phyloP scores from a whole-genome alignment of 2,113 vertebrate species.

The Egretta garzetta region DNA sequence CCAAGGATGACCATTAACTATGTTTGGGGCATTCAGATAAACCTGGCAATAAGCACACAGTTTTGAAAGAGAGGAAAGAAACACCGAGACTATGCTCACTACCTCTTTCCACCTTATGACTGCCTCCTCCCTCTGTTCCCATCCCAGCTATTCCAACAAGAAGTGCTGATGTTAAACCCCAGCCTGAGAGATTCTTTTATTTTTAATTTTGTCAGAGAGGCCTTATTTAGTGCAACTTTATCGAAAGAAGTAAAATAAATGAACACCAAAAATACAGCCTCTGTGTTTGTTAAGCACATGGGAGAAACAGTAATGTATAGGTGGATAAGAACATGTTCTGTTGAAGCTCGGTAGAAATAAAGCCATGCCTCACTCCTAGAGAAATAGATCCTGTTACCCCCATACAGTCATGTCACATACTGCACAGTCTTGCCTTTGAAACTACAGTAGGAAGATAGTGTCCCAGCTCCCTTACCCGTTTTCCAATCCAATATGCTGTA shows the following conservation, averaged over 20 bases:
- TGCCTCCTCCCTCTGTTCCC: not conserved
- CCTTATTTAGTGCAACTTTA: not conserved
- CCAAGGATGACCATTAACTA: not conserved
- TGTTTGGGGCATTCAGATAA: not conserved
- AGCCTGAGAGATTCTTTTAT: not conserved
- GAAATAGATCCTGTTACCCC: not conserved
- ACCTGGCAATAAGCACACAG: not conserved
- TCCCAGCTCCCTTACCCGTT: not conserved
- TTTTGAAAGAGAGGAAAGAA: not conserved
- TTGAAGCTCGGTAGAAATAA: not conserved
- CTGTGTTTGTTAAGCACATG: not conserved
- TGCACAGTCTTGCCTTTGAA: not conserved
- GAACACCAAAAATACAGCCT: not conserved
- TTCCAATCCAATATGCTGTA: not conserved
- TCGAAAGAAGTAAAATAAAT: not conserved
- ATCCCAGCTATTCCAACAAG: not conserved
- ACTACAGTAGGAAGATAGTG: not conserved
- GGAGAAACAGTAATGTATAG: not conserved
- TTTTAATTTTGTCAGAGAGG: not conserved
- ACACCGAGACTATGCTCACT: not conserved
- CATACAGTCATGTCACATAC: not conserved
- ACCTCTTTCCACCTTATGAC: not conserved
- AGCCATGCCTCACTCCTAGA: not conserved
- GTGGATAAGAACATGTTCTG: not conserved
- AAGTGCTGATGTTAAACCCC: not conserved